phyloP scores from a whole-genome alignment of 2,797 vertebrate species.

The Simalia tracyae region DNA sequence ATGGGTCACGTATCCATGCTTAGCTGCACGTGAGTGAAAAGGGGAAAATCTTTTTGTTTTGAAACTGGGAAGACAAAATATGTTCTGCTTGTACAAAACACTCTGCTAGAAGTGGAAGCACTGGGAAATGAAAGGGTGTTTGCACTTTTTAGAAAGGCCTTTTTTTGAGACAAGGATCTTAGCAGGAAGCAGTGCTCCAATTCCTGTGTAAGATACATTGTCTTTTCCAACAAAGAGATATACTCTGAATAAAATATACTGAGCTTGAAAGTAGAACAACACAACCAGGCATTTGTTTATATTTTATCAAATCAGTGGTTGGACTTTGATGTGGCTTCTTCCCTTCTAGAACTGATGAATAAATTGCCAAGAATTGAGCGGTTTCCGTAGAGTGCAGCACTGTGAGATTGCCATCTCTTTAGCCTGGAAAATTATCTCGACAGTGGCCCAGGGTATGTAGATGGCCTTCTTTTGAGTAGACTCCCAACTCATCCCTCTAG shows the following conservation, averaged over 20 bases:
- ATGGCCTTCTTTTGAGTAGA: too few species aligned
- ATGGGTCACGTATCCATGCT: neutral
- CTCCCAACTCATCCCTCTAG: too few species aligned
- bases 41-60: neutral
- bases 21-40: neutral
- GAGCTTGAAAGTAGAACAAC: slow-evolving; percentile 8
- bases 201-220: neutral
- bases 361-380: neutral
- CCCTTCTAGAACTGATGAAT: neutral
- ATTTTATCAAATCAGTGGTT: neutral
- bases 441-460: neutral
- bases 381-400: neutral
- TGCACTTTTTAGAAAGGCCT: neutral
- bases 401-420: neutral
- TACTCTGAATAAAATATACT: neutral
- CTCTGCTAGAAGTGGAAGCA: neutral
- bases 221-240: neutral
- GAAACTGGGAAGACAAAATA: neutral
- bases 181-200: neutral
- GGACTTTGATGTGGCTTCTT: neutral
- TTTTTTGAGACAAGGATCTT: neutral
- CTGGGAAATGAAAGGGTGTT: neutral
- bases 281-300: fast-evolving
- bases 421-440: neutral
- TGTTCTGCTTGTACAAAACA: neutral